Percentiles rank a stretch among this genome's conserved stretches.
These are phyloP conservation scores for Drosophila flavopinicola DNA, from an alignment of 2,888 invertebrate genomes.

Conservation along the genomic window DNA sequence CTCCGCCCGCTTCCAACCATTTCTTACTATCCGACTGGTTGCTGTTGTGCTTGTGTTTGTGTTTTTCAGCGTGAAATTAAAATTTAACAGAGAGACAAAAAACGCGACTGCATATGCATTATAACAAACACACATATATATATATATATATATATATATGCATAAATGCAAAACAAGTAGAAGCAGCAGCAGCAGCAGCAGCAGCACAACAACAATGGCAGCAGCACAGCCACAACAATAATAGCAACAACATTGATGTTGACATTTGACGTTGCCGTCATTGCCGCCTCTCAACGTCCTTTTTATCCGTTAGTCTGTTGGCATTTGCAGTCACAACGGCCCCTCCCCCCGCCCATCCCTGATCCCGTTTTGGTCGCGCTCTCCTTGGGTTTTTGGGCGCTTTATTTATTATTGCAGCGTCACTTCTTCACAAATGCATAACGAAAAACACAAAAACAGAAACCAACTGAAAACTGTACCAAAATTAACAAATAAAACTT, in stretches of 20 bases:
- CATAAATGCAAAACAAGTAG: conserved; percentile 63
- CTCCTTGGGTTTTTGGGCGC: conserved; percentile 37
- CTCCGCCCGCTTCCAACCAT: conserved; percentile 3
- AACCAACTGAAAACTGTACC: conserved; percentile 60
- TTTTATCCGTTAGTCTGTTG: conserved; percentile 47
- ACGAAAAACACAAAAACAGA: conserved; percentile 27
- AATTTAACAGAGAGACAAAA: conserved; percentile 75
- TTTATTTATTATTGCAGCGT: conserved; percentile 73
- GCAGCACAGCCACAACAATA: conserved; percentile 39
- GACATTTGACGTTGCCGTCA: conserved; percentile 77
- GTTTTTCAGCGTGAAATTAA: conserved; percentile 81
- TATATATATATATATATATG: conserved; percentile 36
- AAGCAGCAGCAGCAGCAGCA: conserved; percentile 31
- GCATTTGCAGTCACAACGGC: conserved; percentile 47
- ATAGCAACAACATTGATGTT: conserved; percentile 66
- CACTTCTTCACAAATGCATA: conserved; percentile 53
- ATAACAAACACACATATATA: conserved; percentile 28
- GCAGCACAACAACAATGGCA: conserved; percentile 32
- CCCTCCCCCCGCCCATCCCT: background rate
- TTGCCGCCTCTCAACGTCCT: conserved; percentile 40
- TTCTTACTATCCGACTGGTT: conserved; percentile 41
- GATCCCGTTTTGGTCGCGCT: background rate
- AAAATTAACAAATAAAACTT: conserved; percentile 76
- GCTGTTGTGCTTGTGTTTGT: conserved; percentile 40
- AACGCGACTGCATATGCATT: conserved; percentile 48